phyloP scores from a whole-genome alignment of 2,797 vertebrate genomes.

The Threskiornis aethiopicus region DNA sequence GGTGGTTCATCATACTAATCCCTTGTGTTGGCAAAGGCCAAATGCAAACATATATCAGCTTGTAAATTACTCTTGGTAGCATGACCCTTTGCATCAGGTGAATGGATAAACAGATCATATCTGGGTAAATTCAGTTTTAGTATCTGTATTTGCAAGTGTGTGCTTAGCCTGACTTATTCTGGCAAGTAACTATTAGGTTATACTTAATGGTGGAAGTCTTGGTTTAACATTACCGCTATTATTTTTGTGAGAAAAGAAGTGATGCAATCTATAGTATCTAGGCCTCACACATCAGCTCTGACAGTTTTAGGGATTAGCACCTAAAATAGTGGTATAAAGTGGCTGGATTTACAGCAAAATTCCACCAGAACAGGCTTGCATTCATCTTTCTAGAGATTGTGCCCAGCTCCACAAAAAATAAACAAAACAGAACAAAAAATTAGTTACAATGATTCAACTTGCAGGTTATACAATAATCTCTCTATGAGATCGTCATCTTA shows the following conservation, averaged over 20 bases:
- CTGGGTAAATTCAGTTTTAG: not conserved
- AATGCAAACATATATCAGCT: not conserved
- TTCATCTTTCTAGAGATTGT: not conserved
- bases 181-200: not conserved
- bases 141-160: not conserved
- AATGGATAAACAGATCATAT: not conserved
- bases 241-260: not conserved
- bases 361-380: not conserved
- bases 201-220: not conserved
- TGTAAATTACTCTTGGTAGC: not conserved
- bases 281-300: not conserved
- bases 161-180: not conserved
- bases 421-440: not conserved
- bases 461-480: not conserved
- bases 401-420: not conserved
- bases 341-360: not conserved
- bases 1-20: not conserved
- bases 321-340: not conserved
- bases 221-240: not conserved
- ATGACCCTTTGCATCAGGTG: not conserved
- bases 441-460: not conserved
- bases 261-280: not conserved
- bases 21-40: not conserved
- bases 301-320: not conserved
- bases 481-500: not conserved